A percentile compares a stretch with the other conserved stretches of the same genome.
Conservation (phyloP, 2,113 vertebrate genomes). For the Sebastes fasciatus region DNA sequence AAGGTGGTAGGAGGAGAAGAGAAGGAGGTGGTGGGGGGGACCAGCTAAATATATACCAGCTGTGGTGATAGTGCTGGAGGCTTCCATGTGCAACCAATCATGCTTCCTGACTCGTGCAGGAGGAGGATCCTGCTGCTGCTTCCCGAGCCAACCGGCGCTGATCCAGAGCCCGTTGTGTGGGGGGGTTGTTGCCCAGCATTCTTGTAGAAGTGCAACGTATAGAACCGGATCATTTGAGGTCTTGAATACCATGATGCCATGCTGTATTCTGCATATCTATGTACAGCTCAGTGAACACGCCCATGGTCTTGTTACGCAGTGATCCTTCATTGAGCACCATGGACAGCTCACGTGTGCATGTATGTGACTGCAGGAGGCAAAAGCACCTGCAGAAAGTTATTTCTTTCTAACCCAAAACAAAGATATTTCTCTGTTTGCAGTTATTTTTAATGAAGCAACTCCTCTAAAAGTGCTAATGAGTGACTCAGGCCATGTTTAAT, state of each 20-base stretch:
- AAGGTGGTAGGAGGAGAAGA: conserved; percentile 42
- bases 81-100: conserved; percentile 69
- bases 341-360: conserved; percentile 65
- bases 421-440: conserved; percentile 4
- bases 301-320: conserved; percentile 22
- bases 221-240: conserved; percentile 26
- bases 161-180: conserved; percentile 14
- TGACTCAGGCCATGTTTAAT: not conserved
- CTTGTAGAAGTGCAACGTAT: conserved; percentile 44
- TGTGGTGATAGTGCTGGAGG: conserved; percentile 55
- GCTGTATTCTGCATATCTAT: conserved; percentile 33
- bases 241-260: not conserved
- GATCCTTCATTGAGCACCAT: conserved; percentile 53
- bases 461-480: not conserved
- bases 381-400: conserved; percentile 1
- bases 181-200: conserved; percentile 10
- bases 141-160: conserved; percentile 52
- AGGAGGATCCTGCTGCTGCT: conserved; percentile 59
- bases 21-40: conserved; percentile 1
- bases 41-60: conserved; percentile 75
- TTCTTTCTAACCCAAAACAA: not conserved
- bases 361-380: conserved; percentile 50
- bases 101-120: conserved; percentile 44
- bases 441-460: conserved; percentile 5
- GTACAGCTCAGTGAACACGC: conserved; percentile 12